Evolutionary conservation across 2,888 invertebrate genomes (phyloP), one percentile per base, ranked within the genome.

Genomic region (Thyatira batis): DNA sequence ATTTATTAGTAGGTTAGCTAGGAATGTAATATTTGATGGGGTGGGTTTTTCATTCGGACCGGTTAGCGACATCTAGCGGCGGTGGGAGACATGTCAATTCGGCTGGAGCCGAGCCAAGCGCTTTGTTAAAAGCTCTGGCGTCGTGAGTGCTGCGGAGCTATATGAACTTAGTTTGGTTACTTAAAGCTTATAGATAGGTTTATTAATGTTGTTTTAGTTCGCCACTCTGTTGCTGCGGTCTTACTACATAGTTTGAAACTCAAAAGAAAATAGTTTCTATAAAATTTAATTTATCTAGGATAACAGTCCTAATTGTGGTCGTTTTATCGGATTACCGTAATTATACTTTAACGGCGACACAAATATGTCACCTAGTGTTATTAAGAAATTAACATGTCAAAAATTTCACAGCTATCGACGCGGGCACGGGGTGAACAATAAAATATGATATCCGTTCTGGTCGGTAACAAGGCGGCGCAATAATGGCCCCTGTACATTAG

Each of bases 401-500:
- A 73, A 58, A 63, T 64, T 61, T 68, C 57, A 63, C 59, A 65
- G 56, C 55, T 53, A 55, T 60, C 61, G 61, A 58, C 60, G 56
- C 55, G 13, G 17, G 39, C 39, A 17, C 39, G 39, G 39, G 39
- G 39, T 39, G 57, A 57, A 60, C 69, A 66, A 70, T 67, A 71
- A 71, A 72, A 67, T 69, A 80, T 73, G 67, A 68, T 63, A 68
- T 63, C 61, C 63, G 59, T 45, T 46, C 51, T 57, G 49, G 48
- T 65, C 59, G 57, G 70, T 70, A 63, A 73, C 75, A 72, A 73
- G 67, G 71, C 71, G 67, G 62, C 60, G 69, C 64, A 62, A 78
- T 83, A 83, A 85, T 80, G 80, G 75, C 65, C 63, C 69, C 60
- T 78, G 78, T 82, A 84, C 86, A 86, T 87, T 87, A 86, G 80